Conservation (phyloP, 2,888 invertebrate species). For the Orchestes rusci region DNA sequence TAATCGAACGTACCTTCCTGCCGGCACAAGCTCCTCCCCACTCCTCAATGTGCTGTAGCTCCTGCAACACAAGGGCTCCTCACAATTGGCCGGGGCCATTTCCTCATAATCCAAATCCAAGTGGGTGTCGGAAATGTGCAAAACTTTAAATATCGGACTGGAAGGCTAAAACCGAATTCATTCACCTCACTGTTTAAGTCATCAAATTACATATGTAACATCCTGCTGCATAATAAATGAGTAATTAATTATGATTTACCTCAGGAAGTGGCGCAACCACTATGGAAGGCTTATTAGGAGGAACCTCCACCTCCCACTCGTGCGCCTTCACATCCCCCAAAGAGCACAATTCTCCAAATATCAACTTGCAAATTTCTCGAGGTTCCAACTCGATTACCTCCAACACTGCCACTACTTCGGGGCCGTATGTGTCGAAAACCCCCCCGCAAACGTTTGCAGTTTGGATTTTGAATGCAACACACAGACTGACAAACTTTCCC, state of each 20-base stretch:
- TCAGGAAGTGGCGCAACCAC: not conserved
- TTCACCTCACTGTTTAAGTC: too few relatives aligned
- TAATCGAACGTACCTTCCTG: conserved; percentile 53
- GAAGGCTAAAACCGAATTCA: too few relatives aligned
- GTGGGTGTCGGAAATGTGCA: conserved; percentile 94
- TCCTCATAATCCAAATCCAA: conserved; percentile 86
- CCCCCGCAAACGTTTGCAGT: conserved; percentile 80
- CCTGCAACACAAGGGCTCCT: conserved; percentile 90
- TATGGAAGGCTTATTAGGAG: conserved; percentile 65
- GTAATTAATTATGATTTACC: too few relatives aligned
- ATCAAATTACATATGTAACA: too few relatives aligned
- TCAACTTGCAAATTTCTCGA: conserved; percentile 81
- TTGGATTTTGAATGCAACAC: conserved; percentile 78
- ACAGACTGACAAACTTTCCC: conserved; percentile 72
- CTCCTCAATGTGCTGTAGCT: conserved; percentile 68
- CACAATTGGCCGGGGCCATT: conserved; percentile 85
- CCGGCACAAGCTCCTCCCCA: conserved; percentile 57
- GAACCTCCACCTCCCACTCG: conserved; percentile 81
- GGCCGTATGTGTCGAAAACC: conserved; percentile 72
- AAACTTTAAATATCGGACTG: conserved; percentile 75
- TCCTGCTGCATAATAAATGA: too few relatives aligned
- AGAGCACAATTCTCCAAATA: conserved; percentile 84
- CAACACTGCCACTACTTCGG: conserved; percentile 46
- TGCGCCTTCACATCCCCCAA: conserved; percentile 78
- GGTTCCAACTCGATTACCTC: conserved; percentile 48